Evolutionary conservation across 2,797 vertebrate species (phyloP), one percentile per base, ranked within the genome.

Genomic region (Sarcoramphus papa): DNA sequence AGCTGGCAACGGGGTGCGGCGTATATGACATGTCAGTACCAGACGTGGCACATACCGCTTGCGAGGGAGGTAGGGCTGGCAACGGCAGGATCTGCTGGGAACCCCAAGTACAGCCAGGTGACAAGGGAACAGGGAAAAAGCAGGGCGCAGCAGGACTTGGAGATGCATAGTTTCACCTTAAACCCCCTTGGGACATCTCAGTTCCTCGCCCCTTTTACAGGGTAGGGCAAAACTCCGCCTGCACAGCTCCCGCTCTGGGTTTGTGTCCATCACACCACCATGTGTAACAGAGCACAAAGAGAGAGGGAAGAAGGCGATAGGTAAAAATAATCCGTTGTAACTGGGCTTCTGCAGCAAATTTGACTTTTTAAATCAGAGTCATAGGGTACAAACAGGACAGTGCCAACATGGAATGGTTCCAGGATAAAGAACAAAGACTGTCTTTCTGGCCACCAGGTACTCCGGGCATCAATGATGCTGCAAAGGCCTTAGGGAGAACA

Each of bases 11-110:
- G 2, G 92, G 47, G 40, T 0, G 22, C 0, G 8, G 50, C 24
- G 8, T 1, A 2, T 1, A 1, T 0, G 0, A 33, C 37, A 6
- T 1, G 0, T 10, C 68, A 5, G 40, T 27, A 16, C 24, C 48
- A 27, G 78, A 3, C 2, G 0, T 20, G 62, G 68, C 68, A 43
- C 37, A 7, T 3, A 2, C 6, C 3, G 6, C 56, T 28, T 12
- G 27, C 1, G 6, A 62, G 33, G 33, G 35, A 37, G 19, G 37
- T 2, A 22, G 37, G n/a, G 50, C 70, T 51, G 75, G 40, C 9
- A 30, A 4, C 0, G 3, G 30, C 5, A 6, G 43, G 47, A 8
- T 14, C 17, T 43, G 59, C 57, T 18, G 65, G 83, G 48, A 68
- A 27, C 51, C 77, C 84, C 68, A 6, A 1, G 25, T 1, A 14